phyloP scores from a whole-genome alignment of 2,797 vertebrate species.

The Microctenopoma stevenorrisi region DNA sequence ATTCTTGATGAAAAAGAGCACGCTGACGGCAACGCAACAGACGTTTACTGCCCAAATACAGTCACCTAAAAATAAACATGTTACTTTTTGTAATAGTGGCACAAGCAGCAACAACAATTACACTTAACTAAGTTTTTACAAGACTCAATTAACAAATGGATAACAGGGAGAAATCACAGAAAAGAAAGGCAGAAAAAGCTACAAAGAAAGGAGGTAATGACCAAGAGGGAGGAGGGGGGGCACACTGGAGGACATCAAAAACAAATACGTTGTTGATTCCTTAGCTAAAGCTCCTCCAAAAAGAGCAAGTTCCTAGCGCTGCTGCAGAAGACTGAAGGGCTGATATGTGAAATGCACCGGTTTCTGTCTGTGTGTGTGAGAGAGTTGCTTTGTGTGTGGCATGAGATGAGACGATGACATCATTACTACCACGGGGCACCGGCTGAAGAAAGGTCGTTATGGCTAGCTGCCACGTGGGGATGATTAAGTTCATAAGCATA shows the following conservation, averaged over 20 bases:
- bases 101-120: not conserved
- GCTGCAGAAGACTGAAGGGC: conserved; percentile 8
- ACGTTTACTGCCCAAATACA: not conserved
- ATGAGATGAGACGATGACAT: conserved; percentile 59
- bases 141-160: not conserved
- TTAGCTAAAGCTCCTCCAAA: no score
- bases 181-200: not conserved
- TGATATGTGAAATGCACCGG: conserved; percentile 35
- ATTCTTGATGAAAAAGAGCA: conserved; percentile 13
- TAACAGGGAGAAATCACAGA: not conserved
- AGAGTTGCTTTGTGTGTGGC: conserved; percentile 2
- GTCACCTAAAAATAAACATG: not conserved
- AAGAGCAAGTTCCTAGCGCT: not conserved
- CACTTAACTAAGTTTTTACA: conserved; percentile 1
- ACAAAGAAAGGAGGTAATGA: not conserved
- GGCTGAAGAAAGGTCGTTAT: conserved; percentile 57
- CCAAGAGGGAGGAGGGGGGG: not conserved
- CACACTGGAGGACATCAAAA: not conserved
- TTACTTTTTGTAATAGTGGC: not conserved
- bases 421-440: conserved; percentile 65
- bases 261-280: not conserved
- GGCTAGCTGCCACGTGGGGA: conserved; percentile 45
- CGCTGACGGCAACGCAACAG: not conserved
- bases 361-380: conserved; percentile 6
- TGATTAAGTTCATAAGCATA: conserved; percentile 50